Evolutionary conservation across 2,888 invertebrate genomes (phyloP).

Genomic region (Caenorhabditis afra): DNA sequence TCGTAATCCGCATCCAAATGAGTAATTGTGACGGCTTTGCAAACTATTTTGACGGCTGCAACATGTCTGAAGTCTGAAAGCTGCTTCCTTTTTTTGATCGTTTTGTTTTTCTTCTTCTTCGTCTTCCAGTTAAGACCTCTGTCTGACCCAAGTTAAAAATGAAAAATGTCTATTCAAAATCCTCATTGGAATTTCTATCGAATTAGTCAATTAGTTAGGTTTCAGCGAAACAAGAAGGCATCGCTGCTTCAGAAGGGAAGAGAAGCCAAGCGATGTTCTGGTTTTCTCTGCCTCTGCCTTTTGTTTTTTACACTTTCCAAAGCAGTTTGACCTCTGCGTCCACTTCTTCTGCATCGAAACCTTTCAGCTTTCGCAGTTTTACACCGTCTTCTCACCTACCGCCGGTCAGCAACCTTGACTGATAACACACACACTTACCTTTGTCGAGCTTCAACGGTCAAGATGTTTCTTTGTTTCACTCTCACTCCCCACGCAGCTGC

Average conservation of each 20-base stretch:
- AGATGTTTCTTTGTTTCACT: slow-evolving; percentile 12
- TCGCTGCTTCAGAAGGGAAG: slow-evolving; percentile 3
- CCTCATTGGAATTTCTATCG: too few species aligned
- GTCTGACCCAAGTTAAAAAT: too few species aligned
- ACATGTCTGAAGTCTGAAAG: too few species aligned
- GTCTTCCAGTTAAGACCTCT: too few species aligned
- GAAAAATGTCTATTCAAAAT: too few species aligned
- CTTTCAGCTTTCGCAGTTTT: slow-evolving; percentile 26
- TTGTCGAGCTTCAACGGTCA: not conserved
- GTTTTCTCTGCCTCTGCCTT: slow-evolving; percentile 33
- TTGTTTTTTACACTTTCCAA: slow-evolving; percentile 33
- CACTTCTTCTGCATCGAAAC: slow-evolving; percentile 25
- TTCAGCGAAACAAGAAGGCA: slow-evolving; percentile 6
- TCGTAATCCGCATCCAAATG: slow-evolving; percentile 31
- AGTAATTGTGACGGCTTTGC: slow-evolving; percentile 1
- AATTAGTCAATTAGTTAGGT: slow-evolving; percentile 3
- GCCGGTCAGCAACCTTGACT: slow-evolving; percentile 52
- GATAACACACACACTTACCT: not conserved
- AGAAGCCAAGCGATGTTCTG: slow-evolving; percentile 17
- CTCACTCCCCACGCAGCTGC: not conserved
- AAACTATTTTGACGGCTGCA: too few species aligned
- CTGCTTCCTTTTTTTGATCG: too few species aligned
- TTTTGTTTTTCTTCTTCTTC: too few species aligned
- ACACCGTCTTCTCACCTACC: slow-evolving; percentile 11
- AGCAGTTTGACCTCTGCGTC: slow-evolving; percentile 43